Evolutionary conservation across 2,888 invertebrate species (phyloP).

Genomic region (Archaeoteleia sp.): DNA sequence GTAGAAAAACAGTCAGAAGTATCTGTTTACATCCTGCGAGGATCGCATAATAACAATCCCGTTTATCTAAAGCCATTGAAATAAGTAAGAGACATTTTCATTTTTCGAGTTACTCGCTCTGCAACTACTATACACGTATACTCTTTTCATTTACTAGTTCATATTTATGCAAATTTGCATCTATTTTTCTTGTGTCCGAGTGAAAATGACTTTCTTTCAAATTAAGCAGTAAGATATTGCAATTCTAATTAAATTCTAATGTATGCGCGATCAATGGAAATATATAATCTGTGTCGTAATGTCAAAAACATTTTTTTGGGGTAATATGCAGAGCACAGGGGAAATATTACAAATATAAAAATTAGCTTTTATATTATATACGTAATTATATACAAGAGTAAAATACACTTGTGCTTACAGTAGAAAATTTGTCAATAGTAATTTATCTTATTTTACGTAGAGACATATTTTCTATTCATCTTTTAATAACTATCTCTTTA

Average conservation of each 20-base stretch:
- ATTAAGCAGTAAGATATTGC: constrained; percentile 26
- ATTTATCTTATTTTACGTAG: too few relatives aligned
- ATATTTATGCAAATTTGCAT: constrained; percentile 39
- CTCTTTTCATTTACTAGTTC: constrained; percentile 21
- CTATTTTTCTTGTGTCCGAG: constrained; percentile 29
- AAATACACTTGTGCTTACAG: too few relatives aligned
- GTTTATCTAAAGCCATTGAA: constrained; percentile 37
- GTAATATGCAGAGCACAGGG: too few relatives aligned
- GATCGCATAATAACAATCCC: constrained; percentile 35
- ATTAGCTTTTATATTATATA: too few relatives aligned
- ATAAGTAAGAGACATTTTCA: constrained; percentile 40
- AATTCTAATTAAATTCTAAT: constrained; percentile 35
- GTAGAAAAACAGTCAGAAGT: constrained; percentile 24
- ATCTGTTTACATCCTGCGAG: constrained; percentile 32
- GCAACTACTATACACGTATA: constrained; percentile 1
- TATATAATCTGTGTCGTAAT: constrained; percentile 20
- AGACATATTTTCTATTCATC: too few relatives aligned
- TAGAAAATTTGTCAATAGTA: too few relatives aligned
- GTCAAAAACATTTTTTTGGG: constrained; percentile 20
- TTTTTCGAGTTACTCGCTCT: constrained; percentile 23
- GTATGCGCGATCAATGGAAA: constrained; percentile 13
- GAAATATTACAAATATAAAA: too few relatives aligned
- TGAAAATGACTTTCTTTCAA: constrained; percentile 29
- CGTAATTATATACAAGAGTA: too few relatives aligned
- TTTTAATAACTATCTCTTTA: too few relatives aligned